phyloP scores from a whole-genome alignment of 2,888 invertebrate species.

The Lithosia quadra region DNA sequence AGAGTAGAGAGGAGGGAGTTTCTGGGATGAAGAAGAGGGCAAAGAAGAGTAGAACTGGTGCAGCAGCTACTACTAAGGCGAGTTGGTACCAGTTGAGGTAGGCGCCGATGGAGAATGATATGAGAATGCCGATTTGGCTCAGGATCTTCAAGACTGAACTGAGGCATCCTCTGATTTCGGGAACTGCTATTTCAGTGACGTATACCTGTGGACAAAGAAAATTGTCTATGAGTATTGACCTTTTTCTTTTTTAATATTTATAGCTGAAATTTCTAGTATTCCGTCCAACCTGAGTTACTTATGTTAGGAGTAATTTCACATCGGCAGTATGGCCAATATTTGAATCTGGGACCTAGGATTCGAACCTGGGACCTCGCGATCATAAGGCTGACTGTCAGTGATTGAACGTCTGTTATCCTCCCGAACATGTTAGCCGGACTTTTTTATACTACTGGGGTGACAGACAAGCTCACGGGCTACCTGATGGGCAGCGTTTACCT shows the following conservation, averaged over 20 bases:
- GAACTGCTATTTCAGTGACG: constrained; percentile 96
- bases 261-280: too few relatives aligned
- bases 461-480: too few relatives aligned
- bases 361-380: too few relatives aligned
- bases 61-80: constrained; percentile 92
- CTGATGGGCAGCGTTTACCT: too few relatives aligned
- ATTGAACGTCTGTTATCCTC: neutral
- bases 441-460: too few relatives aligned
- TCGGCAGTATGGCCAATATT: too few relatives aligned
- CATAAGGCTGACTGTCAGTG: neutral
- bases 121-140: constrained; percentile 93
- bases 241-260: too few relatives aligned
- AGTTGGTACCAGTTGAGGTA: constrained; percentile 94
- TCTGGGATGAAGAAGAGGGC: constrained; percentile 94
- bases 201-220: constrained; percentile 89
- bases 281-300: too few relatives aligned
- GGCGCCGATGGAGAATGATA: constrained; percentile 93
- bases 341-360: too few relatives aligned
- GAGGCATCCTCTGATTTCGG: constrained; percentile 94
- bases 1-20: constrained; percentile 93
- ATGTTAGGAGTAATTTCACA: too few relatives aligned
- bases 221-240: constrained; percentile 12
- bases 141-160: constrained; percentile 95
- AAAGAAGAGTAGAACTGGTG: constrained; percentile 91
- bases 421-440: too few relatives aligned